Evolutionary conservation across 2,113 vertebrate species (phyloP), one percentile per base, ranked within the genome.

Genomic region (Toxotes jaculatrix): DNA sequence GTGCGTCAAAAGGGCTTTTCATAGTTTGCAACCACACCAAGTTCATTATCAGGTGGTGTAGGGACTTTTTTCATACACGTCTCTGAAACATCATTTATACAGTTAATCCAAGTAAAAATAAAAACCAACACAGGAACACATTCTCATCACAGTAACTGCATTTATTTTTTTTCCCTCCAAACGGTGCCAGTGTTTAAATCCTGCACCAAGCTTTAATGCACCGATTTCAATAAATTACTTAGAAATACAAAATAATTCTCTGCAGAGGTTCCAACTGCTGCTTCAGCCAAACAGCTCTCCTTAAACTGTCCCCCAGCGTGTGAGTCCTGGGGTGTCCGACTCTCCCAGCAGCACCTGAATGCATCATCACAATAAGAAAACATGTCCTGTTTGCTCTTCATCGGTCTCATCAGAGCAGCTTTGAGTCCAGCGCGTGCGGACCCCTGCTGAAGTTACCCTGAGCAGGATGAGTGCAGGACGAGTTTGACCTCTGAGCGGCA

Each of bases 221-320:
- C 6, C 10, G 1, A 67, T 38, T 69, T 70, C 45, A 76, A 79
- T 88, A 76, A 87, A 72, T 82, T 79, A 79, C n/a, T 76, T 16
- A 51, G 16, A 75, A 65, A 61, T 14, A 63, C 21, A 40, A 40
- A 71, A 73, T 9, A 72, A 71, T 7, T 68, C 42, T 55, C 21
- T 3, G 13, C 4, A 2, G 14, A 27, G 8, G 16, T 12, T 13
- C 14, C 14, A 27, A 76, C 42, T 47, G 34, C 7, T 47, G n/a
- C 23, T 62, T 0, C 19, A 16, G 11, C 2, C 12, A 8, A 59
- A 65, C 36, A 36, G 0, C 6, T 10, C 42, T 17, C 13, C 16
- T 19, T 1, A 8, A 61, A 5, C 3, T 17, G 59, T 16, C 12
- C 21, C 21, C 0, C 32, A 3, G 32, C 10, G 19, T 12, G 10